Percentiles rank a stretch among this genome's conserved stretches.
phyloP scores from a whole-genome alignment of 2,113 vertebrate species.

The Heterotilapia buettikoferi region DNA sequence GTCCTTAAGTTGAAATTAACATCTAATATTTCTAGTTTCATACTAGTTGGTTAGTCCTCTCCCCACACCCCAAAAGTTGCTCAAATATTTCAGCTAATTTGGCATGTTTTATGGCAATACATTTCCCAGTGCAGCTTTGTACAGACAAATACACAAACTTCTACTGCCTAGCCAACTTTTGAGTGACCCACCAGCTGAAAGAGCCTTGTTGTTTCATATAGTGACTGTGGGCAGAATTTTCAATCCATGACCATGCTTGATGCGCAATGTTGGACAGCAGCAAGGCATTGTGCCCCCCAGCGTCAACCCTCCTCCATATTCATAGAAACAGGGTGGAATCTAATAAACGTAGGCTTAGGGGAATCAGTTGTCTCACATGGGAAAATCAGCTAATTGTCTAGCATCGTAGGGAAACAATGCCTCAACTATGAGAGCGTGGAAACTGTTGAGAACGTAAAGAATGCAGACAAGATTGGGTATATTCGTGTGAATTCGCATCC shows the following conservation, averaged over 20 bases:
- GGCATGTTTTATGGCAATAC: not conserved
- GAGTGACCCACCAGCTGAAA: constrained; percentile 18
- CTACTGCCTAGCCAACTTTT: not conserved
- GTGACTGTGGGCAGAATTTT: constrained; percentile 48
- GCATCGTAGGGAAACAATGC: constrained; percentile 46
- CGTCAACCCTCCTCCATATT: constrained; percentile 62
- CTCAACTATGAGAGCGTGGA: constrained; percentile 26
- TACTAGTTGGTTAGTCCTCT: not conserved
- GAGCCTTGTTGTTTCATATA: constrained; percentile 40
- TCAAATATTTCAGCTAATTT: not conserved
- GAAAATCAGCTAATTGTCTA: constrained; percentile 44
- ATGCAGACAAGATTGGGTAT: not conserved
- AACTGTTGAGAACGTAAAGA: constrained; percentile 5
- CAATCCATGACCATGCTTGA: constrained; percentile 21
- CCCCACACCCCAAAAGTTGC: not conserved
- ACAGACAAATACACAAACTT: not conserved
- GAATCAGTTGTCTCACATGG: constrained; percentile 47
- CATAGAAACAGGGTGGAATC: constrained; percentile 62
- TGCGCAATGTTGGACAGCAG: constrained; percentile 35
- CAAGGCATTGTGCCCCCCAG: constrained; percentile 51
- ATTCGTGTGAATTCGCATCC: constrained; percentile 33
- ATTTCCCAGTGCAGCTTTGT: not conserved
- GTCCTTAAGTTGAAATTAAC: not conserved
- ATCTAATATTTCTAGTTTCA: not conserved
- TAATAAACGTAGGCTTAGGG: constrained; percentile 56